These are phyloP conservation scores for Nothocercus nigrocapillus DNA, from an alignment of 2,113 vertebrate genomes.

Conservation along the genomic window DNA sequence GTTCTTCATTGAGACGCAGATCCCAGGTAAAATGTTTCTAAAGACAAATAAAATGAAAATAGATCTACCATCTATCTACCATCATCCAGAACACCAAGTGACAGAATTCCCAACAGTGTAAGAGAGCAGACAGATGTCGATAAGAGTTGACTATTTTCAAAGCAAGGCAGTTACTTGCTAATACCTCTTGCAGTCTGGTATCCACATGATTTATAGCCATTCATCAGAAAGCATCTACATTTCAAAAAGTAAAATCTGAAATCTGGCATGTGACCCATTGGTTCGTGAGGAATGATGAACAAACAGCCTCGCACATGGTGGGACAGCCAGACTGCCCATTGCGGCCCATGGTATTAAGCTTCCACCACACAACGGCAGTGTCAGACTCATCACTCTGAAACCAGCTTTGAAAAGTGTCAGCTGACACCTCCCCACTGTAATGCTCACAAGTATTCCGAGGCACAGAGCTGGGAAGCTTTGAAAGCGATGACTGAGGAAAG, in stretches of 20 bases:
- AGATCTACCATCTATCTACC: background rate
- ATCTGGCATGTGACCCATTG: background rate
- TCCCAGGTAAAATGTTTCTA: background rate
- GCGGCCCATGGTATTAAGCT: background rate
- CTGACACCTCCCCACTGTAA: background rate
- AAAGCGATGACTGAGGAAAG: background rate
- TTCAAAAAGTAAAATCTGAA: slow-evolving; percentile 11
- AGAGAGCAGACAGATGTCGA: background rate
- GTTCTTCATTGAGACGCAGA: background rate
- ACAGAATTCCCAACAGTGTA: background rate
- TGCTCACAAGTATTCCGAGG: background rate
- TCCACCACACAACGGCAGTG: background rate
- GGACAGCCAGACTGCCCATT: background rate
- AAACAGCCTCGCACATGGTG: background rate
- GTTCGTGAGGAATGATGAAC: slow-evolving; percentile 37
- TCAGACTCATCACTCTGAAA: background rate
- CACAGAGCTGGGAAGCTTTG: background rate
- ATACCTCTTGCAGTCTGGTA: slow-evolving; percentile 41
- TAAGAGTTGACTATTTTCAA: background rate
- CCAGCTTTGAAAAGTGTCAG: slow-evolving; percentile 18
- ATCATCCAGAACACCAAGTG: background rate
- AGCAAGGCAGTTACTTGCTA: slow-evolving; percentile 18
- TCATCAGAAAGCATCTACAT: slow-evolving; percentile 43
- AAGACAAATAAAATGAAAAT: background rate
- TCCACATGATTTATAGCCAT: slow-evolving; percentile 2